Evolutionary conservation across 2,888 invertebrate species (phyloP), one percentile per base, ranked within the genome.

Genomic region (Chaitophorus viminalis): DNA sequence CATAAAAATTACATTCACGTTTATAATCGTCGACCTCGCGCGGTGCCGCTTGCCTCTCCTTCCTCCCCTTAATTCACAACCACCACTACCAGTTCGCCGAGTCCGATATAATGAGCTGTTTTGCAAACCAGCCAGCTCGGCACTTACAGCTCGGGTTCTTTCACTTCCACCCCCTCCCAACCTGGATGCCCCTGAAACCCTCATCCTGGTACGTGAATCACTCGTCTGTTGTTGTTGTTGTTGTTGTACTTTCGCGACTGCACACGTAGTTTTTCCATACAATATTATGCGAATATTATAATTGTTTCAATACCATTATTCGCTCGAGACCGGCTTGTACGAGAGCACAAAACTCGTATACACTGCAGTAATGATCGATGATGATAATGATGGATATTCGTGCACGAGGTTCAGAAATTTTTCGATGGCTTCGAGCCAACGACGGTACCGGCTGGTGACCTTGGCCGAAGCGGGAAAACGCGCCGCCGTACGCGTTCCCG

Each of bases 391-490:
- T 25, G 60, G 11, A 9, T 8, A 5, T 6, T 60, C 25, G 25
- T 60, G 25, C 25, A 25, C 77, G 52, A 52, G 77, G 77, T 77
- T 52, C 31, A 52, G 52, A 31, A 52, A 21, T 21, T 31, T 31
- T 54, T 31, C 31, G 14, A 39, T 54, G 77, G 77, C 77, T 77
- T 77, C 21, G 52, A 52, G 25, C 25, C 60, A 79, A 36, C 14
- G 11, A 9, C 46, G 46, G 36, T 25, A 9, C 2, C 52, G 52
- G 11, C 21, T 39, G 60, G n/a, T 39, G 65, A 65, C 79, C 79
- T 79, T 65, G 79, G 60, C 79, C 36, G 39, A 31, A 3, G 60
- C 60, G 60, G 60, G 31, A 60, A 78, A 78, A 78, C 21, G 21
- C 60, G 46, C 25, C 70, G 25, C 17, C 25, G 5, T 3, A 5